Conservation (phyloP, 1,140 invertebrate species). For the Aphidius gifuensis region DNA sequence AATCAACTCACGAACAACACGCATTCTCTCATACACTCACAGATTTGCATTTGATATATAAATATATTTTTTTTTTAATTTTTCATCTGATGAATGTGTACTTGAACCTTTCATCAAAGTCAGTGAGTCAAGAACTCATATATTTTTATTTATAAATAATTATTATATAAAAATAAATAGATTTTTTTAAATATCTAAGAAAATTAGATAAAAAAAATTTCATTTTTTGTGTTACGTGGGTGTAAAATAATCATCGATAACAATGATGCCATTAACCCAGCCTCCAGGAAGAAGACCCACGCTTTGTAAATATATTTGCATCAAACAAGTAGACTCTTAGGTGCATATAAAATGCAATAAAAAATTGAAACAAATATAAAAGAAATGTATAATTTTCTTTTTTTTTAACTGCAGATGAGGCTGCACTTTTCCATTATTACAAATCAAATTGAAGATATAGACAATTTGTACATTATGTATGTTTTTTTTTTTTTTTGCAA, state of each 20-base stretch:
- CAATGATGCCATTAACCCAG: constrained; percentile 11
- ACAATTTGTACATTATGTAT: too few relatives aligned
- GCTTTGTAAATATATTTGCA: constrained; percentile 5
- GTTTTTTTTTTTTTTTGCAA: too few relatives aligned
- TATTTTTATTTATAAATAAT: too few relatives aligned
- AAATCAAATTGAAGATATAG: too few relatives aligned
- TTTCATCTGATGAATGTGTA: neutral
- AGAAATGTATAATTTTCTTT: neutral
- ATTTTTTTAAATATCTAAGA: too few relatives aligned
- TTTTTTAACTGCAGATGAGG: neutral
- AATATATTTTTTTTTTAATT: too few relatives aligned
- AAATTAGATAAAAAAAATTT: too few relatives aligned
- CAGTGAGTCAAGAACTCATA: too few relatives aligned
- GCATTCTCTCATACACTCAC: too few relatives aligned
- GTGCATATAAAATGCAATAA: neutral
- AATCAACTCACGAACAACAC: constrained; percentile 6
- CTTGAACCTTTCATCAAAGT: neutral
- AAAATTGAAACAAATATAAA: neutral
- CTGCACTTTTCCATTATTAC: neutral
- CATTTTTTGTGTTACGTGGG: neutral
- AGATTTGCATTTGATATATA: too few relatives aligned
- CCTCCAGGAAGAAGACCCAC: neutral
- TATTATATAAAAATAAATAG: too few relatives aligned
- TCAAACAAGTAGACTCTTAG: neutral
- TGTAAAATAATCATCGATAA: constrained; percentile 11